Base-by-base conservation (phyloP, 2,797 vertebrate species). In the Lithobates sylvaticus region DNA sequence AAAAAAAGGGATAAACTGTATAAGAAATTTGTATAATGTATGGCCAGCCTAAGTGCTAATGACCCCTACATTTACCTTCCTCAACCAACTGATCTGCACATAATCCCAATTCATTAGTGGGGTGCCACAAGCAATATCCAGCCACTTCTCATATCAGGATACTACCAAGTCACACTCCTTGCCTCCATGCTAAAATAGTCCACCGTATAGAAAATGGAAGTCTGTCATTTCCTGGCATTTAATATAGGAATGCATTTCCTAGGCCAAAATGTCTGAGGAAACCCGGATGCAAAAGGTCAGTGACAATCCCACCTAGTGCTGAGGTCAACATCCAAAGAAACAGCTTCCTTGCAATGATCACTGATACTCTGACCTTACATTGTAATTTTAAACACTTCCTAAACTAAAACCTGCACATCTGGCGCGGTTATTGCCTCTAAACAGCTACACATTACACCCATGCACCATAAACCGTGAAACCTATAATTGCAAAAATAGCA, bases 321-420 rank as follows among this genome's bases (percentile, higher is more conserved):
- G 29, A 71, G 78, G 50, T 80, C 78, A 70, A 15, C 29, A 34
- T 58, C 78, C 67, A 80, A 29, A 54, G 26, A 64, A 21, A 71
- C 15, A 26, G 34, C 67, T 70, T 71, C 78, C 44, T 36, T 44
- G n/a, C 12, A 34, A 15, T 5, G 27, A 44, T 80, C 78, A 71
- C 39, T 27, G 29, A 23, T 16, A 47, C 18, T 5, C 18, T 69
- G 26, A 50, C 78, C 61, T n/a, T 16, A 9, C n/a, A 65, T 26
- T 44, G 29, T 27, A 50, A 39, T 21, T 47, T 69, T 79, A 50
- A 34, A 18, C 42, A 23, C 29, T 34, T 36, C 67, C 29, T 5
- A 71, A 71, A 80, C n/a, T 54, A 44, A 47, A 15, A 21, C 18
- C 8, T 8, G n/a, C 58, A 67, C 26, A 61, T 67, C 65, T 42